Base-by-base conservation (phyloP, 2,797 vertebrate species). In the Phoeniculus purpureus region DNA sequence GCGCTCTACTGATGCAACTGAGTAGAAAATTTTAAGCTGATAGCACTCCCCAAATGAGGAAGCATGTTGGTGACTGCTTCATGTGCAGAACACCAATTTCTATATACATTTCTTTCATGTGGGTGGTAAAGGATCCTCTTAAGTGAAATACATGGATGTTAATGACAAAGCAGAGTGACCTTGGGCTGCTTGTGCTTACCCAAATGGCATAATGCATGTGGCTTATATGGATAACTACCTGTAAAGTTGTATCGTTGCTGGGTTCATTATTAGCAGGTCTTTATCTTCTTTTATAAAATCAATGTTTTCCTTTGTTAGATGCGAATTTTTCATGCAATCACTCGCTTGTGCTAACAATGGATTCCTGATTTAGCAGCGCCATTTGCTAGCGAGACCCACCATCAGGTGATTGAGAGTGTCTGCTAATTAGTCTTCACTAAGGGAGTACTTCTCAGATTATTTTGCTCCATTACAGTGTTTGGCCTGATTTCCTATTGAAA, bases 331-430 rank as follows among this genome's bases (percentile, higher is more conserved):
- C 56, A 27, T 92, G 52, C 68, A 92, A 90, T 93, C 71, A 20
- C 19, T 92, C 94, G 64, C 70, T 26, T 87, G 17, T 65, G 29
- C 34, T 95, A 92, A 96, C 45, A 95, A 97, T 96, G 84, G 65
- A 86, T 75, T 18, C 26, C 51, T 90, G 75, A 94, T 95, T 96
- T 95, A 96, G 71, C 75, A 91, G 82, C 89, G 91, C 34, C 37
- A 19, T 91, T 96, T 96, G 79, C 79, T 89, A 89, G 85, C 78
- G 81, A 96, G 87, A 66, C 34, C 29, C 23, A 85, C 34, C 55
- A 76, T 90, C 85, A 85, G 74, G 34, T 96, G 87, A 96, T 70
- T 89, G 77, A 83, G 58, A 68, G 31, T 70, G 66, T 68, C 92
- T 6, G 15, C 93, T 94, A 37, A 86, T 83, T 81, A 47, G 48